Conservation (phyloP, 2,797 vertebrate genomes). For the Tapera naevia region DNA sequence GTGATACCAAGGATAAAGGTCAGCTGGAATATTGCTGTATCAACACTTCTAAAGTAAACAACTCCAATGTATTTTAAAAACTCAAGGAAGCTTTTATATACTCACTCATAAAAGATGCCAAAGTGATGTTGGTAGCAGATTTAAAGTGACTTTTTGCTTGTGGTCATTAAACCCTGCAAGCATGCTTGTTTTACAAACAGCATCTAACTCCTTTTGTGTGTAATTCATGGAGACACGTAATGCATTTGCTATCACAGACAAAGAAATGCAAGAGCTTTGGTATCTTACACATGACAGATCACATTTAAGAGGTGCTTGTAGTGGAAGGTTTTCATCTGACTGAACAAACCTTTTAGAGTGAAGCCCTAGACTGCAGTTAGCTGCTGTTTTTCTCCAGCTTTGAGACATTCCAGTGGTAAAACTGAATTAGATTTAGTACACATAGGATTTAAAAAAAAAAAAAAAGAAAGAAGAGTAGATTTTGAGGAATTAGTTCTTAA, state of each 20-base stretch:
- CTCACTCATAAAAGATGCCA: constrained; percentile 47
- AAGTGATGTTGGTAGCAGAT: constrained; percentile 49
- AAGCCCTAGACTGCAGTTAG: not conserved
- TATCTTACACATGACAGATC: not conserved
- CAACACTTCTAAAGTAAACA: constrained; percentile 35
- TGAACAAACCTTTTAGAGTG: not conserved
- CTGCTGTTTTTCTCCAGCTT: not conserved
- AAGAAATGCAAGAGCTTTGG: not conserved
- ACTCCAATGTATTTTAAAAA: constrained; percentile 55
- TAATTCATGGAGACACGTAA: not conserved
- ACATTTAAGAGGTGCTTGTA: not conserved
- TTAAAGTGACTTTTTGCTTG: constrained; percentile 63
- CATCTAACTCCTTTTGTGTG: not conserved
- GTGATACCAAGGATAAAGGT: constrained; percentile 50
- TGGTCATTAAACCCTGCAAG: constrained; percentile 62
- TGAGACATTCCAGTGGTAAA: not conserved
- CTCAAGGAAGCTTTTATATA: constrained; percentile 58
- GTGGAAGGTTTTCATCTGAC: not conserved
- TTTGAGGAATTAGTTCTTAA: not conserved
- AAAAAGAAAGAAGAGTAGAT: not conserved
- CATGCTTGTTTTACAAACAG: constrained; percentile 55
- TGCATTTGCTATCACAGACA: constrained; percentile 13
- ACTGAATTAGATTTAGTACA: not conserved
- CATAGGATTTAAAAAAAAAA: not conserved
- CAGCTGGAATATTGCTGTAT: constrained; percentile 54